Evolutionary conservation across 2,888 invertebrate species (phyloP), one percentile per base, ranked within the genome.

Genomic region (Pomacea canaliculata): DNA sequence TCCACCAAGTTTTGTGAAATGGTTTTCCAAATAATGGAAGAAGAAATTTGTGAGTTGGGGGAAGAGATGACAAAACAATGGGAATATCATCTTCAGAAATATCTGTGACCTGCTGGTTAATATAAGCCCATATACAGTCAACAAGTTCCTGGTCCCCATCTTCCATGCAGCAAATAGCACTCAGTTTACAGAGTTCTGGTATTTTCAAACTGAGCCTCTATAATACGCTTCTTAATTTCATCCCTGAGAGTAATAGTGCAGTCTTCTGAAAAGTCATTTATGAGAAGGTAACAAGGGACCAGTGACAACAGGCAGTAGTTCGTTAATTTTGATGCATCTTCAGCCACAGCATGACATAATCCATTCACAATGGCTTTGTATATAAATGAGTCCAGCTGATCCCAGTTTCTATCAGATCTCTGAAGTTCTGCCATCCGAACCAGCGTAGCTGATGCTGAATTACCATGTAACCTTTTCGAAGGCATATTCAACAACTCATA

Each of bases 51-150:
- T 93, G 93, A 27, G 94, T 91, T 48, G 92, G 91, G 65, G 93
- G 92, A 46, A 94, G 85, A 59, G 93, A 91, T 83, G 91, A 91
- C 86, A 93, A 94, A 19, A 94, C 90, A 51, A 92, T 86, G 2
- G 92, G 91, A 77, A 94, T 92, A 86, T 94, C 94, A 16, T 89
- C 89, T 77, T 92, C 92, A 88, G 92, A 90, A 65, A 95, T 93
- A 51, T 93, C 92, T 60, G 91, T 87, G 82, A 93, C 93, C 76
- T 92, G 92, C 78, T 92, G 93, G 37, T 93, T 90, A 83, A 95
- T 92, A 16, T 94, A 94, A 77, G 93, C 91, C 94, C 94, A 95
- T 63, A 94, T 89, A 86, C 93, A 93, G 83, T 95, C 94, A 77
- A 94, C 92, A 13, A 86, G 82, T 19, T 92, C 92, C 48, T 92